A percentile compares a stretch with the other conserved stretches of the same genome.
These are phyloP conservation scores for Excalfactoria chinensis DNA, from an alignment of 2,113 vertebrate genomes.

Conservation along the genomic window DNA sequence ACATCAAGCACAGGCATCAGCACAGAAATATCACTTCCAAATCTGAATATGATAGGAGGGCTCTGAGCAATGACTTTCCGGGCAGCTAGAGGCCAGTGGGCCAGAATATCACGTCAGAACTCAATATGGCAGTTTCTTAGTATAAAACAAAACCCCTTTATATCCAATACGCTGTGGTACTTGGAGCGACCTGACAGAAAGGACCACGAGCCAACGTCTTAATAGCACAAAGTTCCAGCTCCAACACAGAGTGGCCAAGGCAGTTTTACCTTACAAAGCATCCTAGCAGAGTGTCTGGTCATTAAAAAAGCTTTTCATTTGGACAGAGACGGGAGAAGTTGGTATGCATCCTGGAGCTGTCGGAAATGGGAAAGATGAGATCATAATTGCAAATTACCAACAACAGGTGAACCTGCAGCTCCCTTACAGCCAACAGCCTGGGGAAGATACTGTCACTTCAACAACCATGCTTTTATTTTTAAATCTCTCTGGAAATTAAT, in stretches of 20 bases:
- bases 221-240: not conserved
- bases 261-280: not conserved
- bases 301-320: not conserved
- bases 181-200: not conserved
- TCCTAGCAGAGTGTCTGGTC: not conserved
- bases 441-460: not conserved
- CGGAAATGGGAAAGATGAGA: not conserved
- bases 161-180: not conserved
- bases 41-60: not conserved
- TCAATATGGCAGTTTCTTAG: not conserved
- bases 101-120: not conserved
- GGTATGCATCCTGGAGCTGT: not conserved
- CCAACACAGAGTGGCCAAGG: not conserved
- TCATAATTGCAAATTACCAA: fast-evolving
- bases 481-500: constrained; percentile 16
- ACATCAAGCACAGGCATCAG: not conserved
- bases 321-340: not conserved
- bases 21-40: not conserved
- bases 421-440: not conserved
- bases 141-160: not conserved
- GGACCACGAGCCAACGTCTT: not conserved
- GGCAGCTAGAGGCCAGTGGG: not conserved
- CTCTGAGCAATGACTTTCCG: not conserved
- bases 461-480: constrained; percentile 1
- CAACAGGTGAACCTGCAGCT: not conserved